A percentile compares a stretch with the other conserved stretches of the same genome.
Evolutionary conservation across 53 echinoderm and acorn worm species (phyloP).

Genomic region (Holothuria scabra): DNA sequence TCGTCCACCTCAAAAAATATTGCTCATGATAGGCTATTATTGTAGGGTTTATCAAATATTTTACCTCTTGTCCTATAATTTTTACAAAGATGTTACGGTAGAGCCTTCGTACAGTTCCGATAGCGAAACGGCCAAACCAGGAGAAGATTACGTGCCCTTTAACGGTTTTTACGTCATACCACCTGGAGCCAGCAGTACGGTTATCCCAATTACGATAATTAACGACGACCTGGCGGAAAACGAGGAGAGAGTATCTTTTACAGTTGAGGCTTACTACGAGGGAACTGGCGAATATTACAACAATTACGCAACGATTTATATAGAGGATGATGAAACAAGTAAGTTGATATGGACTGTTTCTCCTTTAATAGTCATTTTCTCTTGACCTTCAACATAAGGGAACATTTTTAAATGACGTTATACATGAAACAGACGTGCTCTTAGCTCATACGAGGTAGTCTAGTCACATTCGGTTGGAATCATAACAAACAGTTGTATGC

Average conservation of each 20-base stretch:
- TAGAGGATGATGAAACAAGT: constrained; percentile 46
- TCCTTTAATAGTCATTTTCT: too few species aligned
- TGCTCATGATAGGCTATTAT: too few species aligned
- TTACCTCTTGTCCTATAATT: too few species aligned
- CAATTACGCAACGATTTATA: background rate
- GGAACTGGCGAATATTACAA: background rate
- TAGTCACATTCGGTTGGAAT: too few species aligned
- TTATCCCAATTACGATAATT: constrained; percentile 7
- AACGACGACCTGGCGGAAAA: constrained; percentile 41
- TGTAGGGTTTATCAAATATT: too few species aligned
- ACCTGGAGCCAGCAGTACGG: background rate
- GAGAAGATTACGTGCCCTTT: constrained; percentile 24
- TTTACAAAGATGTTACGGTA: background rate
- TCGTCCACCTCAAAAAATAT: too few species aligned
- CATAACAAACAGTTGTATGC: too few species aligned
- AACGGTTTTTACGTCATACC: background rate
- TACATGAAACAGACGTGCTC: too few species aligned
- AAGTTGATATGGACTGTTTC: too few species aligned
- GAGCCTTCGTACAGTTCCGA: background rate
- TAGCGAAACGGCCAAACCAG: background rate
- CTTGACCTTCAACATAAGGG: too few species aligned
- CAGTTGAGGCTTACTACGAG: background rate
- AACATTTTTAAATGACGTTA: too few species aligned
- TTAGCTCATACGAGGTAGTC: too few species aligned
- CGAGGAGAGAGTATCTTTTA: background rate